These are phyloP conservation scores for Metalampra italica DNA, from an alignment of 2,888 invertebrate genomes.

Conservation along the genomic window DNA sequence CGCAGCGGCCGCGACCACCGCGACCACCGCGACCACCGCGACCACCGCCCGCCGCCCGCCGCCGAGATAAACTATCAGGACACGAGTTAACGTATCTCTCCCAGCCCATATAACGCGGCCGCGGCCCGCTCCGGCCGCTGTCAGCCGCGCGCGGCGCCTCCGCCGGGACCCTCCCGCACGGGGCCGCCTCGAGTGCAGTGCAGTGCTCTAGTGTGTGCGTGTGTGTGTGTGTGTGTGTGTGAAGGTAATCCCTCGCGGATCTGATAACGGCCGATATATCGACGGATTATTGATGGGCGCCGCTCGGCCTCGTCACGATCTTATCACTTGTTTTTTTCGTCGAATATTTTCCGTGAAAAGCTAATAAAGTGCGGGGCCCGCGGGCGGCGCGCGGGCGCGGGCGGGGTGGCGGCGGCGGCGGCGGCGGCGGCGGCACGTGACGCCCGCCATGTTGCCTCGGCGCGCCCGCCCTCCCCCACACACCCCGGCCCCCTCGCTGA, in stretches of 20 bases:
- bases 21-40: neutral
- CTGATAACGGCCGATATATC: constrained; percentile 24
- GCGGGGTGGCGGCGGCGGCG: constrained; percentile 21
- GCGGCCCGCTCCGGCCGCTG: neutral
- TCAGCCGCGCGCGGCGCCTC: neutral
- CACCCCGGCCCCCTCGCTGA: neutral
- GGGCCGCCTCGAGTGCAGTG: neutral
- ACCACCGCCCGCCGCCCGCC: constrained; percentile 5
- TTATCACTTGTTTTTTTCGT: constrained; percentile 71
- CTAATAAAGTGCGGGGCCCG: constrained; percentile 39
- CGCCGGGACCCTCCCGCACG: neutral
- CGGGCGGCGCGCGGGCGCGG: constrained; percentile 16
- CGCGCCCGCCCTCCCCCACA: constrained; percentile 13
- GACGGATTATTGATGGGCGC: constrained; percentile 66
- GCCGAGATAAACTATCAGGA: constrained; percentile 13
- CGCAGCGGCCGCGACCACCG: neutral
- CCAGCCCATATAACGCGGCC: constrained; percentile 4
- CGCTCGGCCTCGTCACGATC: constrained; percentile 64
- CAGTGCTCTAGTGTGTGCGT: constrained; percentile 6
- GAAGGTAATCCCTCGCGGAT: constrained; percentile 9
- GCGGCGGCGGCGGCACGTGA: constrained; percentile 43
- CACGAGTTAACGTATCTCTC: constrained; percentile 19
- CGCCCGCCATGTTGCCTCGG: constrained; percentile 69
- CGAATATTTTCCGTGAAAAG: constrained; percentile 70
- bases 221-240: constrained; percentile 8